Evolutionary conservation across 2,113 vertebrate species (phyloP), one percentile per base, ranked within the genome.

Genomic region (Opisthocomus hoazin): DNA sequence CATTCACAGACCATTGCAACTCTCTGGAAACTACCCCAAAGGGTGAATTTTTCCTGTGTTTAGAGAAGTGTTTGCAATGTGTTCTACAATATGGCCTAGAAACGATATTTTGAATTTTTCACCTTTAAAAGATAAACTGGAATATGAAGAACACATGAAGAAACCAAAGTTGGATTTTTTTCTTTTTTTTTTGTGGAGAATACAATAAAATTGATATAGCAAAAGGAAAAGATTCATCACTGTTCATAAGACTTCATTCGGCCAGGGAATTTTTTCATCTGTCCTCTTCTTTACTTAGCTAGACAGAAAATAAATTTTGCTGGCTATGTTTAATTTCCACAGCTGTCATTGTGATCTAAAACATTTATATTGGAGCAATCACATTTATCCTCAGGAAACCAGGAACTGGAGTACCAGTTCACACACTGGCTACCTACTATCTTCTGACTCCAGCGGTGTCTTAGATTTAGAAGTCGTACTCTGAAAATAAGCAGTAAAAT

Each of bases 291-390:
- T 89, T 91, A 94, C 93, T 80, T 91, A 89, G 54, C 43, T 60
- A 92, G 93, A 96, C 63, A 93, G 93, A 95, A 96, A 94, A 96
- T 86, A 95, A 92, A 95, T 93, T 97, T 95, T 95, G 63, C 90
- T 92, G 83, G 63, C 90, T 85, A 90, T 74, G 90, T 93, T 95
- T 96, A 95, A 96, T 94, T 97, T 94, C 79, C 90, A 94, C 85
- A 95, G 92, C 93, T 90, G 94, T 84, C 96, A 96, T 45, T 88
- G 79, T 87, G 93, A 94, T 94, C 96, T 93, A 92, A 96, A 97
- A 95, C 92, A 94, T 95, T 95, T 95, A 88, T 88, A 93, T 60
- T 88, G 66, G 58, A 96, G 68, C 88, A 83, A 94, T 93, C 79
- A 84, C 63, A 90, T 89, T 88, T 80, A 90, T 96, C 79, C 82